A percentile compares a stretch with the other conserved stretches of the same genome.
Conservation (phyloP, 2,888 invertebrate genomes). For the Phengaris alcon region DNA sequence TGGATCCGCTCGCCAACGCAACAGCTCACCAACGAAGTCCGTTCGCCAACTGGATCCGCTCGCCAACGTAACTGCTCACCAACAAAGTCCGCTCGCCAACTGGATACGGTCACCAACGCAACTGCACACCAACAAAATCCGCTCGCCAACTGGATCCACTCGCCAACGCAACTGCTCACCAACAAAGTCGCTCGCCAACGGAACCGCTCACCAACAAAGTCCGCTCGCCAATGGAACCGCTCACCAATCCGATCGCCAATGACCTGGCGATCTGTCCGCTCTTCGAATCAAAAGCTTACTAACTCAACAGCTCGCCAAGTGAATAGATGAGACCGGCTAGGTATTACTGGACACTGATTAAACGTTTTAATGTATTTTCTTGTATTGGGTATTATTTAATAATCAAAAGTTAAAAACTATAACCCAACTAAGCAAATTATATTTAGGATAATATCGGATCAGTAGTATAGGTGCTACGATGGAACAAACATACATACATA, state of each 20-base stretch:
- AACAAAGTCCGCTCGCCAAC: not conserved
- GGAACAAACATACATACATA: no score
- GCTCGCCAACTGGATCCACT: not conserved
- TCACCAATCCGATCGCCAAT: not conserved
- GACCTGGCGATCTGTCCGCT: not conserved
- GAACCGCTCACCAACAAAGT: not conserved
- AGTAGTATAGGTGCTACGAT: no score
- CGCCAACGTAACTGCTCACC: not conserved
- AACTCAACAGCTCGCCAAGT: not conserved
- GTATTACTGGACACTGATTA: no score
- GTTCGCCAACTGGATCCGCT: not conserved
- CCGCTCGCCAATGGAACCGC: not conserved
- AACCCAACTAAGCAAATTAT: no score
- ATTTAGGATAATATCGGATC: no score
- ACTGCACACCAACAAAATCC: not conserved
- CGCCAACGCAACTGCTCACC: not conserved
- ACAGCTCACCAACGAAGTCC: not conserved
- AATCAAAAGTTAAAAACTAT: no score
- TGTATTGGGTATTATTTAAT: no score
- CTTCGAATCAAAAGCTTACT: no score
- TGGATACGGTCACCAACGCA: not conserved
- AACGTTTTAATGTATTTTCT: no score
- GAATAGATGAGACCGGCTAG: no score
- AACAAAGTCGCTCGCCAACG: not conserved
- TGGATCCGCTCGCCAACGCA: not conserved